Base-by-base conservation (phyloP, 2,797 vertebrate species). In the Moxostoma hubbsi region DNA sequence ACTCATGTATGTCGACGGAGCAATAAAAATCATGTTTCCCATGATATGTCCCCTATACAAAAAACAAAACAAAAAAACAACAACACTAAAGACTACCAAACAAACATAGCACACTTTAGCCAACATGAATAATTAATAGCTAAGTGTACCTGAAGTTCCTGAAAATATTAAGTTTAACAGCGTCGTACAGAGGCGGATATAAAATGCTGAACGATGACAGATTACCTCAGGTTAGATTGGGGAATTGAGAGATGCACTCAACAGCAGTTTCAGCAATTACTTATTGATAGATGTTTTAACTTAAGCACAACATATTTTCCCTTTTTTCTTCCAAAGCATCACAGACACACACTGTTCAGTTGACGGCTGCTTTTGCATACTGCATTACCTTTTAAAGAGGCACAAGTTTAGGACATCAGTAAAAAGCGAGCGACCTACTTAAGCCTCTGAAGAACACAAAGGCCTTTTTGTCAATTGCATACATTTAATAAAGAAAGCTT, bases 261-360 rank as follows among this genome's bases (percentile, higher is more conserved):
- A 49, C 51, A 55, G 67, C 73, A 81, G 71, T 72, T 59, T 65
- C 18, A n/a, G 81, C 73, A 81, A 89, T 90, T 86, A 89, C 70
- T 88, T 90, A 88, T 86, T 87, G 84, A 89, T 83, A 81, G 46
- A 82, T 76, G 83, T 81, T 84, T 87, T 85, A 86, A 86, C 76
- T 80, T 76, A 80, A 87, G 76, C 72, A 58, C 73, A 53, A 24
- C 66, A 69, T 82, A 75, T 79, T 87, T 71, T 69, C 53, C 24
- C 55, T 69, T 78, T 57, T 5, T 24, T 9, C 15, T 75, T 81
- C 80, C 84, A 88, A 79, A 5, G 71, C 85, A 80, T 45, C 55
- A 43, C 68, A 10, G 62, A 36, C 82, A 45, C 55, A 66, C 65
- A 68, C 15, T 82, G 80, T 61, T 79, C 51, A 59, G 43, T 18